Conservation (phyloP, 2,888 invertebrate genomes). For the Tineola bisselliella region DNA sequence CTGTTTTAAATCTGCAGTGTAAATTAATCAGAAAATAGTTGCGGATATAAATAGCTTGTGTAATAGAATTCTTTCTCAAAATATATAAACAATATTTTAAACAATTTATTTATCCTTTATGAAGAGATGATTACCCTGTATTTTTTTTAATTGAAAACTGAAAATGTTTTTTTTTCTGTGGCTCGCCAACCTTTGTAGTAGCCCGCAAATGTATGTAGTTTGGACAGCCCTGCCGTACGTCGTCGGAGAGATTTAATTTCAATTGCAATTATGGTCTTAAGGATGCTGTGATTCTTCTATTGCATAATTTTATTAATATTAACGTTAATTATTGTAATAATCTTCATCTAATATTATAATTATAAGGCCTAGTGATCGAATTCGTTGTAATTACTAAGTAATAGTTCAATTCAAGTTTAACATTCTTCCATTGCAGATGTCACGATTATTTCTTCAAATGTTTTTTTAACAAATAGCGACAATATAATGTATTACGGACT, state of each 20-base stretch:
- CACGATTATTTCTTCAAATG: constrained; percentile 25
- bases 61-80: too few relatives aligned
- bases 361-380: constrained; percentile 65
- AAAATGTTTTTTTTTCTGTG: too few relatives aligned
- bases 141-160: too few relatives aligned
- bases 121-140: too few relatives aligned
- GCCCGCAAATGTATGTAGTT: too few relatives aligned
- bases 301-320: constrained; percentile 61
- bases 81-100: too few relatives aligned
- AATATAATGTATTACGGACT: constrained; percentile 33
- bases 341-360: constrained; percentile 58
- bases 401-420: constrained; percentile 31
- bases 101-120: too few relatives aligned
- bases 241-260: constrained; percentile 53
- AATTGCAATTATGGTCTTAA: constrained; percentile 65
- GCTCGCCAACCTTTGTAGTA: too few relatives aligned
- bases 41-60: too few relatives aligned
- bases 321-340: constrained; percentile 38
- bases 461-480: not conserved
- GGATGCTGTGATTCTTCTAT: constrained; percentile 68
- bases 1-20: too few relatives aligned
- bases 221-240: too few relatives aligned
- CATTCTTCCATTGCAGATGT: constrained; percentile 53
- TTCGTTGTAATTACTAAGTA: constrained; percentile 42
- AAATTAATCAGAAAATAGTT: too few relatives aligned